Percentiles rank a stretch among this genome's conserved stretches.
Evolutionary conservation across 37 sponge, comb jelly and placozoan species (phyloP).

Genomic region (Tethya wilhelma): DNA sequence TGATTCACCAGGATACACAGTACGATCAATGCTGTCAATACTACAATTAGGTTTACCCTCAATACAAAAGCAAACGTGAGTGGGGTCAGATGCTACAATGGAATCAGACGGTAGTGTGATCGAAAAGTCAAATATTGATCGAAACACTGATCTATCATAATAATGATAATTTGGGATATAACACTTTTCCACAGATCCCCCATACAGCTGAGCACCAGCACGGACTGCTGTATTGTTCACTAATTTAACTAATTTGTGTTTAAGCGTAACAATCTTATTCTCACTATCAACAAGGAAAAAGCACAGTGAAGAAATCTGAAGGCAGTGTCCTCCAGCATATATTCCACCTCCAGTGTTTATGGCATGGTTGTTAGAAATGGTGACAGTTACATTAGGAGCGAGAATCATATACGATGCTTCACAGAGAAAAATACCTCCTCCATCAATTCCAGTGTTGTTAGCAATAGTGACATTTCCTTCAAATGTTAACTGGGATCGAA

Average conservation of each 20-base stretch:
- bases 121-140: background rate
- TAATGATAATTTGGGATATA: background rate
- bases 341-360: constrained; percentile 9
- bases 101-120: background rate
- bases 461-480: background rate
- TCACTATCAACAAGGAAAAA: background rate
- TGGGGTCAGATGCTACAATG: constrained; percentile 8
- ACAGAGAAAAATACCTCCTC: constrained; percentile 34
- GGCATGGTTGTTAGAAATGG: constrained; percentile 13
- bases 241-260: background rate
- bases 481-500: background rate
- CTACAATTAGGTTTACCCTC: background rate
- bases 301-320: background rate
- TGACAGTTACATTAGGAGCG: background rate
- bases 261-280: background rate
- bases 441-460: constrained; percentile 19
- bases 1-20: background rate
- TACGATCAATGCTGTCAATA: background rate
- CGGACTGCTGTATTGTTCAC: constrained; percentile 12
- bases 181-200: constrained; percentile 24
- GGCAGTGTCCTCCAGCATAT: background rate
- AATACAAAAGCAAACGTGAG: constrained; percentile 14
- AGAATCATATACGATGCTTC: background rate
- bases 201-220: constrained; percentile 17
- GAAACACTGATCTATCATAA: background rate